phyloP scores from a whole-genome alignment of 2,113 vertebrate species.

The Chelonoidis abingdonii region DNA sequence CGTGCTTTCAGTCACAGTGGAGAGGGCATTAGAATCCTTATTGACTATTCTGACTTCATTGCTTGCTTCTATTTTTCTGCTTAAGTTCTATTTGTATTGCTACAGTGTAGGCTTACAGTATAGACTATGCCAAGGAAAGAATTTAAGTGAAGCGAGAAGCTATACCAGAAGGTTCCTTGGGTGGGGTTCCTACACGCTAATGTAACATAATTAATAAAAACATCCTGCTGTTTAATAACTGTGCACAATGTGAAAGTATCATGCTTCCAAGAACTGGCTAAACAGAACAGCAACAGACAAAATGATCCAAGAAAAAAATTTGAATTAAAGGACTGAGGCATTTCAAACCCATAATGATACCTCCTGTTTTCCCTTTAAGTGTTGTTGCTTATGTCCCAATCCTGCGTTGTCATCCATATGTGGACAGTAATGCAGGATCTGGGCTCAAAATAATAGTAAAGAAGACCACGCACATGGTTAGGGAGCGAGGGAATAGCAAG shows the following conservation, averaged over 20 bases:
- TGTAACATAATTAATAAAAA: not conserved
- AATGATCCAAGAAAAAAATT: not conserved
- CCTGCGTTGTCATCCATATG: not conserved
- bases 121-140: not conserved
- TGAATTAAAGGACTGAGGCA: not conserved
- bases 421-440: not conserved
- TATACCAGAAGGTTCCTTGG: not conserved
- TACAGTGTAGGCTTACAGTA: not conserved
- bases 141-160: not conserved
- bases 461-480: not conserved
- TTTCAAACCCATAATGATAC: not conserved
- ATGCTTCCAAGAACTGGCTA: not conserved
- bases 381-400: conserved; percentile 13
- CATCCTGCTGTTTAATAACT: not conserved
- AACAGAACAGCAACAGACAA: not conserved
- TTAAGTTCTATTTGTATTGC: not conserved
- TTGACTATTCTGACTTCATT: not conserved
- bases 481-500: not conserved
- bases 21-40: not conserved
- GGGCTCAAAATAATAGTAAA: not conserved
- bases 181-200: not conserved
- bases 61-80: fast-evolving
- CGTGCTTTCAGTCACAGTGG: not conserved
- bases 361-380: not conserved
- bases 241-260: not conserved